Base-by-base conservation (phyloP, 35 echinoderm and acorn worm species). In the Holothuria glaberrima region DNA sequence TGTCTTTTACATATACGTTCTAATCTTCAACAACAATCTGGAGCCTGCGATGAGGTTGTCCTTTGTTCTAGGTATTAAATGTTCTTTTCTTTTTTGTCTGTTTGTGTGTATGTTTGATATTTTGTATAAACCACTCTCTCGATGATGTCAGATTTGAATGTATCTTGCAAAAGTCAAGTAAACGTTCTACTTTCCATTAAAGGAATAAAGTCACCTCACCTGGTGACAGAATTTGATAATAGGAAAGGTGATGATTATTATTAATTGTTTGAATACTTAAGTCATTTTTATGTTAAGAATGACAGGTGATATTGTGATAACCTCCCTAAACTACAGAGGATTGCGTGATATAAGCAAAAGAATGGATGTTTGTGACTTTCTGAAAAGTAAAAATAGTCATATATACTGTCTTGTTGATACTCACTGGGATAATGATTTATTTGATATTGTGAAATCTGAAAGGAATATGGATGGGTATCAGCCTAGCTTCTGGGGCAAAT, bases 261-360 rank as follows among this genome's bases (percentile, higher is more conserved):
- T 79, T 48, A 45, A 38, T 21, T 79, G 30, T 24, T 12, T 38
- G n/a, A 25, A 45, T 79, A 5, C 27, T 71, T n/a, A n/a, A n/a
- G 33, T 26, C 33, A n/a, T 24, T 71, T 27, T 9, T 9, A n/a
- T n/a, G n/a, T n/a, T n/a, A n/a, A 27, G 0, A 27, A 79, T 79
- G 75, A 36, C 75, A 12, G 75, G 75, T 79, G 34, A 79, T 35
- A 45, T 79, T 79, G 38, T 45, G 41, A 79, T 79, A 79, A 35
- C 34, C 12, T 79, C 75, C 38, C 25, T 79, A 24, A 79, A 79
- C 45, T 79, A 34, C 18, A 9, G 75, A 13, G 75, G 48, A 9
- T 54, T 79, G 45, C 34, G 75, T 26, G 75, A 38, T 45, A 38
- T 24, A 35, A 79, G 27, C 4, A 44, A 44, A 36, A 79, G 3